These are phyloP conservation scores for Pelodiscus sinensis DNA, from an alignment of 2,113 vertebrate genomes.

Conservation along the genomic window DNA sequence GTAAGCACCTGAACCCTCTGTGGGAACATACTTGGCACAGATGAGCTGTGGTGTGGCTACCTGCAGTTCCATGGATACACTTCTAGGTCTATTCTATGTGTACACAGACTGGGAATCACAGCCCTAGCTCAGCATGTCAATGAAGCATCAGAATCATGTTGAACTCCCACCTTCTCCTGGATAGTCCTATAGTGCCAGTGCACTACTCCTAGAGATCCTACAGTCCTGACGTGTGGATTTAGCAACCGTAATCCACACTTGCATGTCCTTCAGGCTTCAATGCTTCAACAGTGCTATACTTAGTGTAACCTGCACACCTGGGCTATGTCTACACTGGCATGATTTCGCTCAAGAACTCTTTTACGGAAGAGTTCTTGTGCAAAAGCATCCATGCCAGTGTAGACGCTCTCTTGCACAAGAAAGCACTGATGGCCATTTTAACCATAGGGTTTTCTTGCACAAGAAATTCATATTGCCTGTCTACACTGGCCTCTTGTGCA, in stretches of 20 bases:
- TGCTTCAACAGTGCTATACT: rapidly evolving
- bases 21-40: background rate
- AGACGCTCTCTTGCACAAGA: too few relatives aligned
- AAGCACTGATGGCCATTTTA: too few relatives aligned
- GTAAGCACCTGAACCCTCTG: background rate
- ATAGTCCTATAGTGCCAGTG: background rate
- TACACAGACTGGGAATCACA: background rate
- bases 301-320: background rate
- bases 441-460: too few relatives aligned
- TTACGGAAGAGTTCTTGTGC: too few relatives aligned
- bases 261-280: background rate
- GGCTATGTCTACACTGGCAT: too few relatives aligned
- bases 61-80: background rate
- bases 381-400: too few relatives aligned
- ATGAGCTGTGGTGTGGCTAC: background rate
- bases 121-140: background rate
- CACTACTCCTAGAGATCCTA: background rate
- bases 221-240: rapidly evolving
- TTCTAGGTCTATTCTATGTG: background rate
- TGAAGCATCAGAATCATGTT: background rate
- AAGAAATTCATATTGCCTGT: too few relatives aligned
- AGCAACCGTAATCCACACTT: rapidly evolving
- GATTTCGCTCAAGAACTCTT: too few relatives aligned
- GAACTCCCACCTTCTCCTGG: background rate
- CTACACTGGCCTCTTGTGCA: too few relatives aligned